These are phyloP conservation scores for Tuta absoluta DNA, from an alignment of 2,888 invertebrate species.

Conservation along the genomic window DNA sequence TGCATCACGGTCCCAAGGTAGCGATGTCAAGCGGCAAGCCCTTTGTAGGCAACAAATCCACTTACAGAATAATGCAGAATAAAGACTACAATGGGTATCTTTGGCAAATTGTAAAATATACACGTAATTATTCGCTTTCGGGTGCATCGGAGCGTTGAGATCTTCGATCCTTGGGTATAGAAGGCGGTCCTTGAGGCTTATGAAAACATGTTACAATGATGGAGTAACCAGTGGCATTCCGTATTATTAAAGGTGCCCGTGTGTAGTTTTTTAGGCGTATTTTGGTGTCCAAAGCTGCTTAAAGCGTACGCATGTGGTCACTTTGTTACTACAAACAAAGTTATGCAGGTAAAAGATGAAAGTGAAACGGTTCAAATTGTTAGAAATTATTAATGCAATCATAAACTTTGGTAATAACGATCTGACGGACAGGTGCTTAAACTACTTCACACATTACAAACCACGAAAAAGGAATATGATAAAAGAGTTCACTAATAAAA, in stretches of 20 bases:
- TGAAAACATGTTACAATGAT: constrained; percentile 72
- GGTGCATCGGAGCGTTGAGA: constrained; percentile 65
- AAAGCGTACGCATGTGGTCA: constrained; percentile 11
- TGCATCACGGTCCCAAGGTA: constrained; percentile 49
- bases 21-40: constrained; percentile 67
- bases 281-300: constrained; percentile 12
- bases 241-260: constrained; percentile 61
- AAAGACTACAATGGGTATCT: constrained; percentile 72
- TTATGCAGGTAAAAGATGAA: not conserved
- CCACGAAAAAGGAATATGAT: not conserved
- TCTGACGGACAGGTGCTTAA: not conserved
- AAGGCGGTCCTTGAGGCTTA: constrained; percentile 74
- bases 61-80: constrained; percentile 56
- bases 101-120: constrained; percentile 81
- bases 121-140: constrained; percentile 78
- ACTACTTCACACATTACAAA: constrained; percentile 1
- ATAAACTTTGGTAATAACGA: not conserved
- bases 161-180: constrained; percentile 55
- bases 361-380: not conserved
- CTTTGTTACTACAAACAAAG: not conserved
- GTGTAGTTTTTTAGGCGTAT: constrained; percentile 33
- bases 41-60: constrained; percentile 73
- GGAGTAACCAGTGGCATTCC: constrained; percentile 47
- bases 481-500: not conserved
- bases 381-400: constrained; percentile 6